Conservation (phyloP, 2,797 vertebrate species). For the Karalla daura region DNA sequence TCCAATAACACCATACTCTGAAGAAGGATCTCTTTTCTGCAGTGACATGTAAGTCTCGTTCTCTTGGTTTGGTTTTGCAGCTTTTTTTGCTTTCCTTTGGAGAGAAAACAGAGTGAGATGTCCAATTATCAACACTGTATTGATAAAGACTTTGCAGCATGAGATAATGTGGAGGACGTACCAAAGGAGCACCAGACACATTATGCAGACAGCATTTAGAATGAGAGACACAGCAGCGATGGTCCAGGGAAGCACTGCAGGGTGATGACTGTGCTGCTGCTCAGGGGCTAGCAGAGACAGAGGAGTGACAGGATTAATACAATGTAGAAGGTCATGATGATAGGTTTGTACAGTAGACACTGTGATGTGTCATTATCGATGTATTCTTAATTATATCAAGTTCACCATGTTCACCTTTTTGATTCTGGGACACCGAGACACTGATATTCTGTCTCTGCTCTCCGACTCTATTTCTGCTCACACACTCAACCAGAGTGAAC, state of each 20-base stretch:
- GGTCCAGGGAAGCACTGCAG: not conserved
- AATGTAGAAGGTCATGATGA: not conserved
- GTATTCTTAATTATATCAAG: too few relatives aligned
- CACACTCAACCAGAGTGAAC: not conserved
- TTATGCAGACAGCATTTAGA: constrained; percentile 15
- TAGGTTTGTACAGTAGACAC: too few relatives aligned
- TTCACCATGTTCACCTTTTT: constrained; percentile 7
- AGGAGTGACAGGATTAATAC: not conserved
- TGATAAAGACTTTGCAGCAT: not conserved
- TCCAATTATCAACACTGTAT: not conserved
- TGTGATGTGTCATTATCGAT: too few relatives aligned
- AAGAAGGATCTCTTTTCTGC: not conserved
- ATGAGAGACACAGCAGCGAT: constrained; percentile 15
- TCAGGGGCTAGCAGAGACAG: not conserved
- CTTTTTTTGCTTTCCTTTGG: constrained; percentile 16
- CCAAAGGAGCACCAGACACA: constrained; percentile 12
- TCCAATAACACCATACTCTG: constrained; percentile 37
- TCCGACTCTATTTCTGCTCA: not conserved
- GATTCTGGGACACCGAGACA: not conserved
- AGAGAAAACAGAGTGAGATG: not conserved
- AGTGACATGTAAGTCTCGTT: constrained; percentile 31
- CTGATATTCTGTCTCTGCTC: not conserved
- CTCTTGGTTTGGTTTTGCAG: constrained; percentile 10
- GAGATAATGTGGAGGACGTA: not conserved
- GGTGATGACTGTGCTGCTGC: not conserved